A percentile compares a stretch with the other conserved stretches of the same genome.
phyloP scores from a whole-genome alignment of 2,113 vertebrate genomes.

The Ailuropoda melanoleuca region DNA sequence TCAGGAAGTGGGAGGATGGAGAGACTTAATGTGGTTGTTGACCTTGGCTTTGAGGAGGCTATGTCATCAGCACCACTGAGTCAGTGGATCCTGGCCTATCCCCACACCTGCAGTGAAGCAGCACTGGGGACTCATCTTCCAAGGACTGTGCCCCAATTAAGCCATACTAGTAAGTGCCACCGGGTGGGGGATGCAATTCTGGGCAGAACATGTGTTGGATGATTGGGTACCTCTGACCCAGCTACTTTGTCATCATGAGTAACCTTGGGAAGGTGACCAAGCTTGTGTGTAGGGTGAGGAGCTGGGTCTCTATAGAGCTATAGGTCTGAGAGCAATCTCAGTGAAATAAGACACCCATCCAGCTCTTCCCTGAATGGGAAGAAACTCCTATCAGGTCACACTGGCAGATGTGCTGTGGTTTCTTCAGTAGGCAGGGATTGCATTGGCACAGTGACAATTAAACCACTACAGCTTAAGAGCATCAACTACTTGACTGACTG shows the following conservation, averaged over 20 bases:
- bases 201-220: not conserved
- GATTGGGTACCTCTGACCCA: not conserved
- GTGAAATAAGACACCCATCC: not conserved
- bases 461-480: not conserved
- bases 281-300: not conserved
- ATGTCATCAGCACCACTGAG: not conserved
- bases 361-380: not conserved
- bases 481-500: fast-evolving
- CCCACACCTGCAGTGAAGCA: no score
- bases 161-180: not conserved
- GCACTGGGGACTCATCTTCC: not conserved
- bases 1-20: not conserved
- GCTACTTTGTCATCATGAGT: not conserved
- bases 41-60: not conserved
- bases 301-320: not conserved
- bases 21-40: not conserved
- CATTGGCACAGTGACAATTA: fast-evolving
- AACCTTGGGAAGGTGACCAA: not conserved
- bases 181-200: not conserved
- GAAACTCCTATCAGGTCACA: not conserved
- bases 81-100: not conserved
- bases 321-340: not conserved
- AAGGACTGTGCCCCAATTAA: not conserved
- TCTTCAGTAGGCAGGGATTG: not conserved
- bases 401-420: not conserved